Conservation (phyloP, 1,140 invertebrate genomes). For the Teleogryllus occipitalis region DNA sequence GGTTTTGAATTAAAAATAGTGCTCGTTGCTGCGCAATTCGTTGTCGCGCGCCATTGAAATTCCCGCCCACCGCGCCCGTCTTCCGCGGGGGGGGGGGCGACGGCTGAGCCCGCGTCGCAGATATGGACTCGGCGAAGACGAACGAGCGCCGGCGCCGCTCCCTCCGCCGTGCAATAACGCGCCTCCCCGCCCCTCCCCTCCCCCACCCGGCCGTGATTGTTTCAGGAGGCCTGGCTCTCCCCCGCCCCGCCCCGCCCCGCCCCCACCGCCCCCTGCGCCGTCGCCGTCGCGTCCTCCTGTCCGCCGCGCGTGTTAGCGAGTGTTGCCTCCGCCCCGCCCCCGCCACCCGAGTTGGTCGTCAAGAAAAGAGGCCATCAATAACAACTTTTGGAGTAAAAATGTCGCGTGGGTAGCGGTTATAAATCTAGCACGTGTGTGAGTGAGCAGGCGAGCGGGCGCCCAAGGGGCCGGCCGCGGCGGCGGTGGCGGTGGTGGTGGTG, state of each 20-base stretch:
- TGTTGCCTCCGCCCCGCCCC: not conserved
- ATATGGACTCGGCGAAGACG: not conserved
- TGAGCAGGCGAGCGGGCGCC: not conserved
- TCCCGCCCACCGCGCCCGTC: no score
- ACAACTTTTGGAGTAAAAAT: constrained; percentile 25
- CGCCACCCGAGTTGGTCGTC: constrained; percentile 10
- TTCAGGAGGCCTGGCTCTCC: constrained; percentile 8
- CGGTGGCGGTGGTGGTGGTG: no score
- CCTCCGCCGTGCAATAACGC: not conserved
- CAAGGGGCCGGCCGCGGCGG: no score
- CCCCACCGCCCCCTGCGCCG: no score
- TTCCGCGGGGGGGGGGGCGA: no score
- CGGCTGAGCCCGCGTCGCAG: not conserved
- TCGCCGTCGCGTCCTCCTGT: not conserved
- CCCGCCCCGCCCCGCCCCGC: no score
- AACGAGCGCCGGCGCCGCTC: not conserved
- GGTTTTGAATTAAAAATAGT: no score
- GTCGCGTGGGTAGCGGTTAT: constrained; percentile 23
- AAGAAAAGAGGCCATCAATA: constrained; percentile 22
- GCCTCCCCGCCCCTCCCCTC: not conserved
- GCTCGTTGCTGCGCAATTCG: no score
- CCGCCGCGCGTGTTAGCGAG: not conserved
- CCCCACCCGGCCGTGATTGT: constrained; percentile 18
- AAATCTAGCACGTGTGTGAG: constrained; percentile 23
- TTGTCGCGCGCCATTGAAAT: not conserved